A percentile compares a stretch with the other conserved stretches of the same genome.
Conservation (phyloP, 2,888 invertebrate species). For the Hofmannophila pseudospretella region DNA sequence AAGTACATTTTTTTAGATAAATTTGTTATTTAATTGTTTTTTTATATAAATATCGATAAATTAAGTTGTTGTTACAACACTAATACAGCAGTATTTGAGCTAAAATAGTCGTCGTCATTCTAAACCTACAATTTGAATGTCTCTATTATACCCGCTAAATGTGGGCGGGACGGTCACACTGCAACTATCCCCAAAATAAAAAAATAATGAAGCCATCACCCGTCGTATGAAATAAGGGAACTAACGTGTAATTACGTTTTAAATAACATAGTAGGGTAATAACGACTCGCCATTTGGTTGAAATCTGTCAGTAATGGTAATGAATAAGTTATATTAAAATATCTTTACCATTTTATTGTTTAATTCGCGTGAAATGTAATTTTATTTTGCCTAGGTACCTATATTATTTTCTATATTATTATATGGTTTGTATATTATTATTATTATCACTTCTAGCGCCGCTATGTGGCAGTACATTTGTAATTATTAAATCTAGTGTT, state of each 20-base stretch:
- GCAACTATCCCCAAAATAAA: constrained; percentile 32
- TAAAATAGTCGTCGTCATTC: constrained; percentile 7
- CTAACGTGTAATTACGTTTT: constrained; percentile 34
- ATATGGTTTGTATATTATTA: no score
- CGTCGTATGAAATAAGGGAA: constrained; percentile 19
- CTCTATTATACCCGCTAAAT: constrained; percentile 52
- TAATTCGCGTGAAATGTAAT: no score
- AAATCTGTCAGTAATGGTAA: neutral
- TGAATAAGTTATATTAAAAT: no score
- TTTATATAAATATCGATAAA: neutral
- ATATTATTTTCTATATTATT: no score
- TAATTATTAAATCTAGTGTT: no score
- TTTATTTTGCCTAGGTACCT: no score
- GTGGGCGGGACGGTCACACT: constrained; percentile 43
- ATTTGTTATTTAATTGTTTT: no score
- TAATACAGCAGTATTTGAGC: neutral
- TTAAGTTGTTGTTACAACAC: neutral
- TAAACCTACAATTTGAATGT: constrained; percentile 55
- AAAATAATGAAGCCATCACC: constrained; percentile 56
- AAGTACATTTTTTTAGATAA: no score
- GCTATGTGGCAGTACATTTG: no score
- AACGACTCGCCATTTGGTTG: constrained; percentile 9
- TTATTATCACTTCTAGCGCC: no score
- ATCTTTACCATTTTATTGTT: no score
- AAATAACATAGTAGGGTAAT: constrained; percentile 27